Percentiles rank a stretch among this genome's conserved stretches.
Evolutionary conservation across 2,888 invertebrate genomes (phyloP).

Genomic region (Drosophila borborema): DNA sequence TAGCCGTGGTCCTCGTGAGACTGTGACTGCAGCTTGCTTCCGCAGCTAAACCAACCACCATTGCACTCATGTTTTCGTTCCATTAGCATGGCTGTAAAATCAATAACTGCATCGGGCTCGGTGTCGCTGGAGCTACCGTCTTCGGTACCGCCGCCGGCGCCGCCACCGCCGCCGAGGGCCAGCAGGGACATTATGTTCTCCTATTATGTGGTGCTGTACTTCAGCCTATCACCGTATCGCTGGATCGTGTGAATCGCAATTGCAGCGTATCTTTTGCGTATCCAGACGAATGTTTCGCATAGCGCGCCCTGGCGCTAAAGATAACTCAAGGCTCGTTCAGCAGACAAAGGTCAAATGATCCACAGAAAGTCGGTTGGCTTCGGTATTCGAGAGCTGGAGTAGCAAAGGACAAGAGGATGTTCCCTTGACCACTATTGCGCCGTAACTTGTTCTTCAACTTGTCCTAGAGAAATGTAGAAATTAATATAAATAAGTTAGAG

Average conservation of each 20-base stretch:
- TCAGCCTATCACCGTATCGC: constrained; percentile 50
- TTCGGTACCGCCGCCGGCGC: constrained; percentile 37
- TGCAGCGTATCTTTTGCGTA: constrained; percentile 24
- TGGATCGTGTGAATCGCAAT: constrained; percentile 27
- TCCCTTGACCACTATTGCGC: not conserved
- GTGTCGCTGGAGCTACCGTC: constrained; percentile 50
- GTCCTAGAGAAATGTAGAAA: constrained; percentile 3
- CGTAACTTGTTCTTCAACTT: constrained; percentile 15
- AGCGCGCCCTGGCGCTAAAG: constrained; percentile 25
- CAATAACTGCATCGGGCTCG: constrained; percentile 68
- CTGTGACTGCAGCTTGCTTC: constrained; percentile 42
- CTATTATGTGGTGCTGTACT: constrained; percentile 24
- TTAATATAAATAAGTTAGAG: not conserved
- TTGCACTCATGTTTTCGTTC: constrained; percentile 36
- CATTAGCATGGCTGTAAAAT: constrained; percentile 67
- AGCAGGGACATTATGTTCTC: constrained; percentile 58
- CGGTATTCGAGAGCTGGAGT: constrained; percentile 12
- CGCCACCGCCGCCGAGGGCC: constrained; percentile 36
- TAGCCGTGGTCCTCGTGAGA: constrained; percentile 54
- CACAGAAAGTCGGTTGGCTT: not conserved
- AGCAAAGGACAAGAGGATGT: constrained; percentile 8
- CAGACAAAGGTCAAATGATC: not conserved
- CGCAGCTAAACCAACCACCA: constrained; percentile 38
- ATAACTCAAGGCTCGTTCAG: not conserved
- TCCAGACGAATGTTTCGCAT: constrained; percentile 52